phyloP scores from a whole-genome alignment of 2,888 invertebrate species.

The Epiperipatus broadwayi region DNA sequence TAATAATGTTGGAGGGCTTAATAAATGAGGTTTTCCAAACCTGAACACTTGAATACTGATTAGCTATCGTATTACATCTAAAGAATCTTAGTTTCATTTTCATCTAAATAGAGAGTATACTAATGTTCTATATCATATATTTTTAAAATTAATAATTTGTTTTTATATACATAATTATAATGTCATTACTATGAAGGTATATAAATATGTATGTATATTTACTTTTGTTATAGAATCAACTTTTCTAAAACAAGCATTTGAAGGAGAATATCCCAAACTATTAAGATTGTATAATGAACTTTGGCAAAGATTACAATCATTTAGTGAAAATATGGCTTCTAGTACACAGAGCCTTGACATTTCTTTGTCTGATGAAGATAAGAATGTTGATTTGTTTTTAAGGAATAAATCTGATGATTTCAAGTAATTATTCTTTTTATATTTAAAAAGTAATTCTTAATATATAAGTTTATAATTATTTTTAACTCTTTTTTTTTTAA shows the following conservation, averaged over 20 bases:
- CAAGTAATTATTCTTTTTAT: neutral
- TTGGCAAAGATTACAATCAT: constrained; percentile 42
- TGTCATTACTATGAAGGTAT: neutral
- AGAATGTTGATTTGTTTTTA: constrained; percentile 7
- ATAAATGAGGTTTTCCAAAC: no score
- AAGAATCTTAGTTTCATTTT: no score
- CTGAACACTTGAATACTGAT: no score
- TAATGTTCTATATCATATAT: no score
- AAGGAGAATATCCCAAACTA: constrained; percentile 67
- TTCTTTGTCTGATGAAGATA: neutral
- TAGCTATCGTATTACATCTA: no score
- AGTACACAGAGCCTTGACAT: neutral
- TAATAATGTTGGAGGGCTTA: no score
- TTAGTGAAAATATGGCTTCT: constrained; percentile 17
- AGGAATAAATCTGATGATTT: constrained; percentile 16
- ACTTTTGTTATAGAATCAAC: constrained; percentile 29
- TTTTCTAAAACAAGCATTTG: constrained; percentile 55
- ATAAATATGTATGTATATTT: no score
- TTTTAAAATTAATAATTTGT: no score
- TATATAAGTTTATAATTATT: constrained; percentile 8
- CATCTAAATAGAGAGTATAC: no score
- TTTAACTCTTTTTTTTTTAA: constrained; percentile 16
- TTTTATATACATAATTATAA: no score
- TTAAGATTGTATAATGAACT: constrained; percentile 60
- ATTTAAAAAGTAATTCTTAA: constrained; percentile 10